phyloP scores from a whole-genome alignment of 2,113 vertebrate species.

The Gadus macrocephalus region DNA sequence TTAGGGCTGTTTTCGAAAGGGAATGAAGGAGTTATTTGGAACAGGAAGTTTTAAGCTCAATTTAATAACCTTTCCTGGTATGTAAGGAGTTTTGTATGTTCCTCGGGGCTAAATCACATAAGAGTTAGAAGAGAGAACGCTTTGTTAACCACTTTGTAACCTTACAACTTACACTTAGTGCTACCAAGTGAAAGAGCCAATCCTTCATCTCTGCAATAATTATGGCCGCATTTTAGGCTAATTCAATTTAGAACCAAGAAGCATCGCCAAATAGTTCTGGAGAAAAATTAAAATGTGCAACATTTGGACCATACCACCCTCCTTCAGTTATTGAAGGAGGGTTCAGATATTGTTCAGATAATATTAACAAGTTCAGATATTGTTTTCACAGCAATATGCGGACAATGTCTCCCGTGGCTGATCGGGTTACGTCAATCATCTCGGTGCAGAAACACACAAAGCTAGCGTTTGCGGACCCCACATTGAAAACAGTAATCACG shows the following conservation, averaged over 20 bases:
- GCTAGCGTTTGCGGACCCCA: slow-evolving; percentile 15
- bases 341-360: too few species aligned
- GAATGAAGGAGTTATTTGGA: slow-evolving; percentile 33
- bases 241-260: slow-evolving; percentile 36
- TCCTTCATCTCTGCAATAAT: slow-evolving; percentile 44
- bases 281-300: too few species aligned
- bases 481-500: slow-evolving; percentile 21
- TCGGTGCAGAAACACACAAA: slow-evolving; percentile 16
- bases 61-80: slow-evolving; percentile 35
- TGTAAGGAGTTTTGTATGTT: slow-evolving; percentile 10
- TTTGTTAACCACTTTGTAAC: slow-evolving; percentile 42
- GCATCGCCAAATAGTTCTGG: slow-evolving; percentile 28
- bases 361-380: too few species aligned
- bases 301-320: too few species aligned
- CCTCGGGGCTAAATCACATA: slow-evolving; percentile 3
- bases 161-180: slow-evolving; percentile 46
- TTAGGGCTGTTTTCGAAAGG: slow-evolving; percentile 11
- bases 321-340: too few species aligned
- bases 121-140: slow-evolving; percentile 29
- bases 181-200: slow-evolving; percentile 37
- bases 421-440: not conserved
- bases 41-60: slow-evolving; percentile 47
- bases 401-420: not conserved
- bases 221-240: slow-evolving; percentile 14
- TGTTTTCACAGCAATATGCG: not conserved